Evolutionary conservation across 2,113 vertebrate species (phyloP).

Genomic region (Phaetusa simplex): DNA sequence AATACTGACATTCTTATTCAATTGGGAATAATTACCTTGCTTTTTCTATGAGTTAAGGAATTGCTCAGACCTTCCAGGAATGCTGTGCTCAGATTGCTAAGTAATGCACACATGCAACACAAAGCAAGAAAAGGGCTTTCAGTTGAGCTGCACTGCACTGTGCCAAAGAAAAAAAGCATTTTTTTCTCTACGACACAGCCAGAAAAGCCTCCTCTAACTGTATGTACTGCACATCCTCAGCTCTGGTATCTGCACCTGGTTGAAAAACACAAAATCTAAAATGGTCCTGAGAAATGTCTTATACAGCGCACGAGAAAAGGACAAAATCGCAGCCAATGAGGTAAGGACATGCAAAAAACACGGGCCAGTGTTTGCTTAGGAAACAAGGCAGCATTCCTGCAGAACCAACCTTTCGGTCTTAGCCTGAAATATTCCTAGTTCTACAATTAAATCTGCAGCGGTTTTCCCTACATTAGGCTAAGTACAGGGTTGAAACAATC

Average conservation of each 20-base stretch:
- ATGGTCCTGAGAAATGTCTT: not conserved
- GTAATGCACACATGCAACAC: not conserved
- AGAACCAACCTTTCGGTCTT: not conserved
- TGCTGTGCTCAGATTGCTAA: not conserved
- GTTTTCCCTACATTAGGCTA: not conserved
- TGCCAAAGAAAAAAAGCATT: not conserved
- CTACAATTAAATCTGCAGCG: not conserved
- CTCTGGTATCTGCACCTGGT: not conserved
- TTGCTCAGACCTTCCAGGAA: not conserved
- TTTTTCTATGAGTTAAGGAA: not conserved
- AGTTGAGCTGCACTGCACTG: not conserved
- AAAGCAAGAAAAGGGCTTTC: not conserved
- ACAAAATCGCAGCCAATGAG: not conserved
- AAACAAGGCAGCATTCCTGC: not conserved
- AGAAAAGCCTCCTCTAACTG: not conserved
- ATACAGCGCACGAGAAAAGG: accelerated
- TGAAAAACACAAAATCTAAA: not conserved
- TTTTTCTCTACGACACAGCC: not conserved
- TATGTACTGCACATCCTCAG: not conserved
- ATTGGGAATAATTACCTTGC: not conserved
- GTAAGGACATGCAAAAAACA: not conserved
- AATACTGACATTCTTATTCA: not conserved
- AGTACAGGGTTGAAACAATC: not conserved
- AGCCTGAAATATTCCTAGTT: not conserved
- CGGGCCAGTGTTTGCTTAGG: not conserved